Evolutionary conservation across 2,888 invertebrate genomes (phyloP).

Genomic region (Ditula angustiorana): DNA sequence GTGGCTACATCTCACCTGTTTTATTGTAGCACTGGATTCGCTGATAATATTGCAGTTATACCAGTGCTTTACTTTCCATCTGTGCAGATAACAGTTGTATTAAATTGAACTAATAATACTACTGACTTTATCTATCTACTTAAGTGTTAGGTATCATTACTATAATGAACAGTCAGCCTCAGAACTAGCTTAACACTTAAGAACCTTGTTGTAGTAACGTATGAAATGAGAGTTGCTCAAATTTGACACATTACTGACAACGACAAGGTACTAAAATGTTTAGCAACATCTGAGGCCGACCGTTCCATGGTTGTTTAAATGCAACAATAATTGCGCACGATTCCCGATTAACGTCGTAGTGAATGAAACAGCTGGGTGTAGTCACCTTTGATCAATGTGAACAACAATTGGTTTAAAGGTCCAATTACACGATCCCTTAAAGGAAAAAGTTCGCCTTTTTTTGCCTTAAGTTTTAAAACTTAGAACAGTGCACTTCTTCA

Average conservation of each 20-base stretch:
- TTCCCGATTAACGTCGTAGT: neutral
- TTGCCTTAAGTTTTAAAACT: too few relatives aligned
- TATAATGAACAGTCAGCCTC: too few relatives aligned
- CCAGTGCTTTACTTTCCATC: neutral
- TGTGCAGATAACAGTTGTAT: constrained; percentile 10
- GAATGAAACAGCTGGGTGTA: neutral
- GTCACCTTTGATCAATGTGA: neutral
- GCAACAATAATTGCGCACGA: neutral
- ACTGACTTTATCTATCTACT: neutral
- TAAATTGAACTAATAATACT: neutral
- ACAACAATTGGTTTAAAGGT: neutral
- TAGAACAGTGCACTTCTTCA: too few relatives aligned
- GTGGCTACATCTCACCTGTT: neutral
- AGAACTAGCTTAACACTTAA: too few relatives aligned
- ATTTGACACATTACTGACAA: too few relatives aligned
- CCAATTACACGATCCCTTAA: neutral
- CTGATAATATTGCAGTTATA: neutral
- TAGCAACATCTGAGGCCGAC: too few relatives aligned
- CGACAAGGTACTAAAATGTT: too few relatives aligned
- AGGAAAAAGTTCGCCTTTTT: too few relatives aligned
- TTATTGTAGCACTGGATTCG: neutral
- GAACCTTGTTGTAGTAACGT: too few relatives aligned
- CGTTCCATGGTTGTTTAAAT: neutral
- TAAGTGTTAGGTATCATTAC: constrained; percentile 11
- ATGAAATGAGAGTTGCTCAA: too few relatives aligned